Conservation (phyloP, 2,888 invertebrate genomes). For the Euzetes globulus region DNA sequence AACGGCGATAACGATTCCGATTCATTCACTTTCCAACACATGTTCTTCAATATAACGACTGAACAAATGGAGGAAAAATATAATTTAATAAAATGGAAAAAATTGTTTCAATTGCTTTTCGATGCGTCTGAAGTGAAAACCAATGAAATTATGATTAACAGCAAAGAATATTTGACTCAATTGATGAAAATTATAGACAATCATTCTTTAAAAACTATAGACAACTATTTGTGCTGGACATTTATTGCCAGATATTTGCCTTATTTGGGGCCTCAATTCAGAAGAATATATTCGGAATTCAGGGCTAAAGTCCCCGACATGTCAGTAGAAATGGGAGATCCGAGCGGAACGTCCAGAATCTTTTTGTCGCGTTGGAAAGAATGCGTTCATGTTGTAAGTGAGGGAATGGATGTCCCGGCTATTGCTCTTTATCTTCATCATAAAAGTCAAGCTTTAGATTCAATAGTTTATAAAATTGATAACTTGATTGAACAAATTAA, state of each 20-base stretch:
- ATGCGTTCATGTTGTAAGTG: conserved; percentile 42
- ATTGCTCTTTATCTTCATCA: conserved; percentile 41
- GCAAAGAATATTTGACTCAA: conserved; percentile 45
- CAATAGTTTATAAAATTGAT: conserved; percentile 1
- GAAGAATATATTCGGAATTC: conserved; percentile 44
- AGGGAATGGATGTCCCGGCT: conserved; percentile 42
- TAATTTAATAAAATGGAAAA: conserved; percentile 43
- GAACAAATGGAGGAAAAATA: conserved; percentile 22
- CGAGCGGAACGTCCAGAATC: conserved; percentile 23
- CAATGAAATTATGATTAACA: conserved; percentile 44
- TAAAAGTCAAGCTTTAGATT: conserved; percentile 29
- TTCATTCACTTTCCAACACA: background rate
- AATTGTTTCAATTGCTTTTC: conserved; percentile 43
- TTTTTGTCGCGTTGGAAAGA: conserved; percentile 43
- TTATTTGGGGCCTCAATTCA: conserved; percentile 47
- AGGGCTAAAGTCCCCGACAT: conserved; percentile 44
- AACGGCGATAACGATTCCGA: background rate
- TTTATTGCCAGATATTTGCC: conserved; percentile 49
- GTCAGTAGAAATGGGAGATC: conserved; percentile 34
- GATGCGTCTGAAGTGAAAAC: conserved; percentile 42
- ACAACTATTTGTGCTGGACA: conserved; percentile 51
- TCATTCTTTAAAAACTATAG: conserved; percentile 45
- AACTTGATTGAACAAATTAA: conserved; percentile 33
- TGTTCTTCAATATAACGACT: conserved; percentile 23
- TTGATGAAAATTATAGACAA: conserved; percentile 43